Percentiles rank a stretch among this genome's conserved stretches.
phyloP scores from a whole-genome alignment of 2,797 vertebrate species.

The Enteromius argenteus region DNA sequence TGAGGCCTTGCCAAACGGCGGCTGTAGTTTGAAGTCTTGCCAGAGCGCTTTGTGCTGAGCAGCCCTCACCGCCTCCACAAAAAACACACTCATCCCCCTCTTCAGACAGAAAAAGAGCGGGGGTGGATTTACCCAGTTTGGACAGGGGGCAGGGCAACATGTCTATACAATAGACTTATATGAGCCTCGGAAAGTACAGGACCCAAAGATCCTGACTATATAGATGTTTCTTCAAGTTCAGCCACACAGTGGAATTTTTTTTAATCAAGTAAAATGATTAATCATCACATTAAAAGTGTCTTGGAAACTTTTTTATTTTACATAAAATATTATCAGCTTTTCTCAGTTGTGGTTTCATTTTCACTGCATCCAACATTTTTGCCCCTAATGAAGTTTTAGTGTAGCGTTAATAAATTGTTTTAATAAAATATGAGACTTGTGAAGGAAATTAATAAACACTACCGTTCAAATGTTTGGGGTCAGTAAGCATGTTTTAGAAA shows the following conservation, averaged over 20 bases:
- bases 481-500: neutral
- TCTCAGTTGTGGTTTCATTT: neutral
- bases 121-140: conserved; percentile 18
- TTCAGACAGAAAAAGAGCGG: neutral
- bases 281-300: neutral
- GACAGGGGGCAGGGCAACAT: conserved; percentile 30
- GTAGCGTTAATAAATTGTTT: neutral
- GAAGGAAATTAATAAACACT: neutral
- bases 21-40: conserved; percentile 57
- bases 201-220: neutral
- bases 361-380: neutral
- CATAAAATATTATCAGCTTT: neutral
- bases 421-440: neutral
- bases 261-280: neutral
- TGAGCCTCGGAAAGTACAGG: conserved; percentile 20
- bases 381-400: neutral
- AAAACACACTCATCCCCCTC: conserved; percentile 14
- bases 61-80: conserved; percentile 38
- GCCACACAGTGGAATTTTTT: neutral
- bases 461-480: neutral
- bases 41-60: conserved; percentile 44
- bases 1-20: conserved; percentile 57
- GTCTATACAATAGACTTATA: conserved; percentile 34
- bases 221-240: neutral
- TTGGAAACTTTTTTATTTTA: neutral